These are phyloP conservation scores for Drosophila prosaltans DNA, from an alignment of 1,140 invertebrate species.

Conservation along the genomic window DNA sequence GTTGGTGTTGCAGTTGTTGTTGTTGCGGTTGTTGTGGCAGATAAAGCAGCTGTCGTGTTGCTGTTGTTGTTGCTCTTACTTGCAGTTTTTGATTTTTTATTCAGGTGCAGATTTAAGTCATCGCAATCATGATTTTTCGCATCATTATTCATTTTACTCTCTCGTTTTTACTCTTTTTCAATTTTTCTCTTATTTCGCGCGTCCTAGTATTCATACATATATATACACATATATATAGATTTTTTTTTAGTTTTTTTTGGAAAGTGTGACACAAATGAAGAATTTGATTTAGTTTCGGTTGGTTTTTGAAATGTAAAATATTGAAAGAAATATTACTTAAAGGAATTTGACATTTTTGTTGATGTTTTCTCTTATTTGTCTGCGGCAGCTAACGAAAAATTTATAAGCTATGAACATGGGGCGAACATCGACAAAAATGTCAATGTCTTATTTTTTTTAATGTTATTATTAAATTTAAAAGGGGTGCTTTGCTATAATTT, in stretches of 20 bases:
- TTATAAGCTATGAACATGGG: background rate
- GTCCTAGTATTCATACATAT: constrained; percentile 39
- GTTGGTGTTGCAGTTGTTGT: constrained; percentile 24
- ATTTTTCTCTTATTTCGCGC: constrained; percentile 56
- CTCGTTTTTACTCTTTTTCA: constrained; percentile 40
- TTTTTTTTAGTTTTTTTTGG: constrained; percentile 17
- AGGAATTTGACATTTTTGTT: constrained; percentile 56
- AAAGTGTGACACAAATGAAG: constrained; percentile 24
- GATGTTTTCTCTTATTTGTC: constrained; percentile 28
- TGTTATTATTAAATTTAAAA: background rate
- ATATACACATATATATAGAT: background rate
- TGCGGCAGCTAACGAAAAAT: constrained; percentile 14
- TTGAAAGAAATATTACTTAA: constrained; percentile 50
- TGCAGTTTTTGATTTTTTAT: constrained; percentile 54
- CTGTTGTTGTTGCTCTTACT: constrained; percentile 32
- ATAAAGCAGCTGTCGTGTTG: constrained; percentile 12
- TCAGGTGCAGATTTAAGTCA: constrained; percentile 74
- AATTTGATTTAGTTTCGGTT: constrained; percentile 27
- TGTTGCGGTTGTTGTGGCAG: constrained; percentile 34
- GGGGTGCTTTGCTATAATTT: constrained; percentile 17
- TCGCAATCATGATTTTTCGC: constrained; percentile 75
- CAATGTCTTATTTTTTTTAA: constrained; percentile 20
- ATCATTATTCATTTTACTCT: constrained; percentile 83
- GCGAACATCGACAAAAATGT: constrained; percentile 51
- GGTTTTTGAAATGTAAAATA: constrained; percentile 28